Percentiles rank a stretch among this genome's conserved stretches.
Evolutionary conservation across 2,888 invertebrate genomes (phyloP).

Genomic region (Tyria jacobaeae): DNA sequence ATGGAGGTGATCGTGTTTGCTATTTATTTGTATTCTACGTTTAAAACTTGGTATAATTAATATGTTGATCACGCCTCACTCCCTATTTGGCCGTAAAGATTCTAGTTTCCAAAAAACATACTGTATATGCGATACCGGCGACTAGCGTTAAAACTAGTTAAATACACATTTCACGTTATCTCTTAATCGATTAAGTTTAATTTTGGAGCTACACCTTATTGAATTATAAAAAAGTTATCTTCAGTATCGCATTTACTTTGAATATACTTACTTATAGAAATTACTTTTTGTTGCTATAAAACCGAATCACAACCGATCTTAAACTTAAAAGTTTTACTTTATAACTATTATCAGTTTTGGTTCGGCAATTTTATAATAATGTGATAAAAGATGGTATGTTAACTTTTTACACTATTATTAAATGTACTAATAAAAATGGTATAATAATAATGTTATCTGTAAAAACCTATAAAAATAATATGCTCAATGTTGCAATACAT

Average conservation of each 20-base stretch:
- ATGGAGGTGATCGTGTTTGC: neutral
- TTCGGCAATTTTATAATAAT: conserved; percentile 33
- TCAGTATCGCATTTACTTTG: neutral
- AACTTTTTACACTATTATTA: neutral
- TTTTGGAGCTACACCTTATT: neutral
- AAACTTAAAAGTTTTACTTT: neutral
- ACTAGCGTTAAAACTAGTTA: conserved; percentile 2
- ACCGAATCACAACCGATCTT: conserved; percentile 44
- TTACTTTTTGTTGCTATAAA: conserved; percentile 33
- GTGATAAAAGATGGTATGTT: conserved; percentile 29
- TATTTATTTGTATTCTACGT: neutral
- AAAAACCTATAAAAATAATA: neutral
- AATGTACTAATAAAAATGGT: too few species aligned
- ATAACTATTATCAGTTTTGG: conserved; percentile 34
- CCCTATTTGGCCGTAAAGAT: neutral
- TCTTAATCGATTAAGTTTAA: neutral
- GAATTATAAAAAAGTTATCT: neutral
- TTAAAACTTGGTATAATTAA: neutral
- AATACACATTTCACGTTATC: neutral
- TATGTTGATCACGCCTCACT: neutral
- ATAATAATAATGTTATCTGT: neutral
- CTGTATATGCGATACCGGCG: neutral
- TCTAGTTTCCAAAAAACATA: neutral
- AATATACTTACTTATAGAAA: neutral
- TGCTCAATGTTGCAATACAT: conserved; percentile 19